Conservation (phyloP, 2,797 vertebrate species). For the Urophycis tenuis region DNA sequence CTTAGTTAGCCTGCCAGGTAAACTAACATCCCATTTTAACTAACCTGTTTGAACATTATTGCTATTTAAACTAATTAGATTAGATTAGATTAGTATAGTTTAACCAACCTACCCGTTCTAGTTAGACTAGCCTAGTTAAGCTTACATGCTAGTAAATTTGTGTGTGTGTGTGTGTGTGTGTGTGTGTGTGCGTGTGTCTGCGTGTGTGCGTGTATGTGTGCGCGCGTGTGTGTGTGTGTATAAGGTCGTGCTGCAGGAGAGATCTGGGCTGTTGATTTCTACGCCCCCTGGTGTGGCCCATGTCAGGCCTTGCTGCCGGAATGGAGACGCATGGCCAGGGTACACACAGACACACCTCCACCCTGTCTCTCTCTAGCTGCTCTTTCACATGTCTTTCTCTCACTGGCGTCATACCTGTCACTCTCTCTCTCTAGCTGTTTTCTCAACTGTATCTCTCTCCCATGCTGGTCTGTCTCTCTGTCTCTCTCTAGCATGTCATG, state of each 20-base stretch:
- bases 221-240: neutral
- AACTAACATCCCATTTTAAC: too few species aligned
- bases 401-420: neutral
- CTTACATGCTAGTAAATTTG: neutral
- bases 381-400: too few species aligned
- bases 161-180: conserved; percentile 11
- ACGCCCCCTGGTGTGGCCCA: conserved; percentile 93
- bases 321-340: conserved; percentile 95
- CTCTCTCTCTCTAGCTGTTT: neutral
- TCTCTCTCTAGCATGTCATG: too few species aligned
- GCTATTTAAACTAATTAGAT: too few species aligned
- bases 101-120: too few species aligned
- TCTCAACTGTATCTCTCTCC: neutral
- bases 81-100: too few species aligned
- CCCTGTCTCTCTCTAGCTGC: neutral
- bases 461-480: too few species aligned
- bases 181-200: conserved; percentile 6
- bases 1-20: too few species aligned
- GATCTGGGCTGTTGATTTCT: conserved; percentile 92
- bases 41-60: too few species aligned
- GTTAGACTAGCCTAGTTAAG: too few species aligned
- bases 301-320: conserved; percentile 93
- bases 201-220: conserved; percentile 4
- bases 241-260: conserved; percentile 60
- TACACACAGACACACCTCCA: conserved; percentile 49